Evolutionary conservation across 2,797 vertebrate genomes (phyloP), one percentile per base, ranked within the genome.

Genomic region (Spheniscus humboldti): DNA sequence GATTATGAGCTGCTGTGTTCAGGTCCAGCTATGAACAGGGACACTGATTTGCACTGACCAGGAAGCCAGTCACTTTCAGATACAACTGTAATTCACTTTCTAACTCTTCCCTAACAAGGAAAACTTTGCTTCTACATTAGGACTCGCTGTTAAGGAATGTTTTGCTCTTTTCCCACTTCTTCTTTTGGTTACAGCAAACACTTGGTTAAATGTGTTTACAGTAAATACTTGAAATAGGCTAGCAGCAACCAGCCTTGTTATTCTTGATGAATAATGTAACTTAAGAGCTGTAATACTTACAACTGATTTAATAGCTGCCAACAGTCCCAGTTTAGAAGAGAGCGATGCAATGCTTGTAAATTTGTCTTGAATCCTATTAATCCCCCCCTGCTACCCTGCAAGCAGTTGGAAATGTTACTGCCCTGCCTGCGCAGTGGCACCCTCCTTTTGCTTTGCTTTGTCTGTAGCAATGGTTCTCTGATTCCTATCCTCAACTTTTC

Each of bases 291-390:
- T 39, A 94, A 88, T 75, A 64, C 79, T 78, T 64, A 63, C 50
- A 86, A 72, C 45, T 85, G 92, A 90, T 88, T 93, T 87, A 92
- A 93, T 24, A 88, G 76, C 76, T 96, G 90, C 83, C 86, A 93
- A 62, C 64, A 68, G 55, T 71, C 37, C 24, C n/a, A 60, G 53
- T 69, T 91, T 39, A 77, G 72, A 95, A 74, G 30, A 84, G 63
- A 64, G 60, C 83, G 85, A 90, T 88, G 78, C 77, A 94, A 83
- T 56, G 69, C 82, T 80, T 80, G 45, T 78, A 92, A 91, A 94
- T 63, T 91, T 71, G 35, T 25, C 60, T 73, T 37, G 47, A 83
- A 57, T 31, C 45, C 18, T 33, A 67, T 41, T 63, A 82, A 66
- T 48, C 28, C 35, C 20, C 20, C 23, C 11, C 43, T 13, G 64